phyloP scores from a whole-genome alignment of 2,113 vertebrate species.

The Semnornis frantzii region DNA sequence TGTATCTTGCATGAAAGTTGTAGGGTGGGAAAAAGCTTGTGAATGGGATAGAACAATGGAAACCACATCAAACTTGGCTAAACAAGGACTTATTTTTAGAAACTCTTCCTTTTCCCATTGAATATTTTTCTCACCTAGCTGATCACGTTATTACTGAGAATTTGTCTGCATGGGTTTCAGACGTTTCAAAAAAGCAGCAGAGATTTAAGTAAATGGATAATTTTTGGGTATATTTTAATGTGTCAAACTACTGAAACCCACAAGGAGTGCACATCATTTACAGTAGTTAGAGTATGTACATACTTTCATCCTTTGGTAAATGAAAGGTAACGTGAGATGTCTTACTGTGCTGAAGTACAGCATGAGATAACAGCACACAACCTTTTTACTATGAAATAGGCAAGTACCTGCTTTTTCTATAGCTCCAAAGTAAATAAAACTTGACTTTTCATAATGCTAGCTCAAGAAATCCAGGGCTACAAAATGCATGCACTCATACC shows the following conservation, averaged over 20 bases:
- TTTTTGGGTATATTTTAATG: neutral
- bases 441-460: neutral
- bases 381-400: neutral
- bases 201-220: neutral
- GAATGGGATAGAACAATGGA: constrained; percentile 22
- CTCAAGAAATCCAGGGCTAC: neutral
- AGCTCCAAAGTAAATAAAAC: neutral
- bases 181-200: neutral
- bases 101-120: neutral
- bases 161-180: neutral
- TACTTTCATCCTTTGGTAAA: neutral
- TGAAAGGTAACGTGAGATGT: neutral
- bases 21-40: constrained; percentile 71
- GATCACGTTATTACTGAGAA: neutral
- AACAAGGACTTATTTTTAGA: neutral
- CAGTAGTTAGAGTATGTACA: neutral
- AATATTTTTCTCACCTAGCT: neutral
- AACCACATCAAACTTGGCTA: neutral
- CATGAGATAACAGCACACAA: neutral
- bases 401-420: neutral
- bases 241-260: neutral
- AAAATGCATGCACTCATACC: neutral
- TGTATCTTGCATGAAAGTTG: constrained; percentile 59
- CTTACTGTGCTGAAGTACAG: neutral
- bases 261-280: neutral